Base-by-base conservation (phyloP, 37 sponge, comb jelly and placozoan genomes). In the Crambe crambe region DNA sequence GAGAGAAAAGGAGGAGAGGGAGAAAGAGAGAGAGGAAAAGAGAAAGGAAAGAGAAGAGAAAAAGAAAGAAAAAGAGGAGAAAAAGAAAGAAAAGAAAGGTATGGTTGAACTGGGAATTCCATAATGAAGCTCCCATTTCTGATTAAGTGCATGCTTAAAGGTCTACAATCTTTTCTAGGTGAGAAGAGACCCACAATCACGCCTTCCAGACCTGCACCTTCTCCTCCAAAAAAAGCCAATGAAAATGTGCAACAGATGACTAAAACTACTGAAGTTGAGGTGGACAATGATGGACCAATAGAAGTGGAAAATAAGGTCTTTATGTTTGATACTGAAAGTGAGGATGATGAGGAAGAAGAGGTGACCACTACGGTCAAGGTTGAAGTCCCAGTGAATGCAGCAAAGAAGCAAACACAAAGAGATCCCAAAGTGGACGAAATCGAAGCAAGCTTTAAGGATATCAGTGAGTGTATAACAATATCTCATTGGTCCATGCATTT, bases 301-400 rank as follows among this genome's bases (percentile, higher is more conserved):
- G 76, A 76, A 37, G 76, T 76, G 42, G 40, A 12, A 3, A 76
- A 76, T 37, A 32, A 60, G 22, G 36, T 72, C 5, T 44, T 42
- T 3, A 72, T 76, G 42, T 60, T 76, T 60, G 76, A 76, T 66
- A 42, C 43, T 65, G 67, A 64, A 26, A 65, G 67, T 44, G 67
- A 66, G 1, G 67, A 43, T 18, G 78, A 65, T 2, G 38, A 5
- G 4, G 75, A 31, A 23, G 39, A 68, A 37, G 39, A 68, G 21
- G 40, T 27, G 64, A 26, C 21, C 64, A 62, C 9, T 51, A 51
- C 54, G 54, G 15, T 9, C 54, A 62, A 62, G n/a, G 10, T 23
- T 26, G 21, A 26, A 62, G n/a, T n/a, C n/a, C n/a, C n/a, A n/a
- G n/a, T n/a, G n/a, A n/a, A n/a, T n/a, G n/a, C n/a, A n/a, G n/a